A percentile compares a stretch with the other conserved stretches of the same genome.
These are phyloP conservation scores for Polypterus senegalus DNA, from an alignment of 2,113 vertebrate species.

Conservation along the genomic window DNA sequence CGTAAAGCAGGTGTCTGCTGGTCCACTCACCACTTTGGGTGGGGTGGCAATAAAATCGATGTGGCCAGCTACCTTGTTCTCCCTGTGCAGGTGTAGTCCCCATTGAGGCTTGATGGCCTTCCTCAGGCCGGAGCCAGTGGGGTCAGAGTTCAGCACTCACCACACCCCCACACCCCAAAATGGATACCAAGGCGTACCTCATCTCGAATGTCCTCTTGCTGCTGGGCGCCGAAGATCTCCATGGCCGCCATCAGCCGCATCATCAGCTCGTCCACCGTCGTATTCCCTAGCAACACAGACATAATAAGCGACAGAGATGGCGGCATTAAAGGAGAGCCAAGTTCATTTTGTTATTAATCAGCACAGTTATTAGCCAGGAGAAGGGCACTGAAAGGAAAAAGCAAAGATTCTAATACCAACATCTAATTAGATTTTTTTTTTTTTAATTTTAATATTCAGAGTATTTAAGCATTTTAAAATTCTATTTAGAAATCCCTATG, in stretches of 20 bases:
- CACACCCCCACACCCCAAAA: no score
- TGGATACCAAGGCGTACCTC: slow-evolving; percentile 58
- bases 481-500: background rate
- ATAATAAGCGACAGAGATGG: slow-evolving; percentile 30
- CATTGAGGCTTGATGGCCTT: no score
- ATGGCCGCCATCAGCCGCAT: slow-evolving; percentile 97
- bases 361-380: slow-evolving; percentile 26
- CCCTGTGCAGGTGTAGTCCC: no score
- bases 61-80: no score
- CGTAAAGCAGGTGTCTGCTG: no score
- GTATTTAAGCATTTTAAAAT: background rate
- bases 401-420: slow-evolving; percentile 21
- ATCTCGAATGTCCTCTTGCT: slow-evolving; percentile 95
- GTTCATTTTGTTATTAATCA: slow-evolving; percentile 35
- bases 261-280: slow-evolving; percentile 96
- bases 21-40: no score
- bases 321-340: slow-evolving; percentile 27
- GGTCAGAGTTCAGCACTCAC: no score
- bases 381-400: slow-evolving; percentile 11
- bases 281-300: slow-evolving; percentile 73
- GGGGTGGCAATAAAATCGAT: no score
- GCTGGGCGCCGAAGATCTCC: slow-evolving; percentile 96
- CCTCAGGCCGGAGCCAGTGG: no score
- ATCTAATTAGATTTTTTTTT: slow-evolving; percentile 26
- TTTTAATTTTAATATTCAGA: background rate